These are phyloP conservation scores for Thunnus albacares DNA, from an alignment of 2,797 vertebrate genomes.

Conservation along the genomic window DNA sequence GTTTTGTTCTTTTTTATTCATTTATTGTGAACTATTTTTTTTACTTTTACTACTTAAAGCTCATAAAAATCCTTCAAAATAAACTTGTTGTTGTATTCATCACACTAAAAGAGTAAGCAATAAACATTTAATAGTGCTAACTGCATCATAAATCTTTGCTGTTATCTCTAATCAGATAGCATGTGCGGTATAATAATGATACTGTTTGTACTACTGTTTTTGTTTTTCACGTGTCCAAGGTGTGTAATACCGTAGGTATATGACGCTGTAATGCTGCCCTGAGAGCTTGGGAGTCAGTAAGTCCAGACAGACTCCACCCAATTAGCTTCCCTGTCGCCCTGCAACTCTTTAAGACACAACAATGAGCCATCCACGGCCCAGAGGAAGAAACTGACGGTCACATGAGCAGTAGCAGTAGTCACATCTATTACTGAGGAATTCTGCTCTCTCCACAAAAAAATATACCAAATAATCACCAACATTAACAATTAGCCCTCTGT, in stretches of 20 bases:
- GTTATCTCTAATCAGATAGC: constrained; percentile 8
- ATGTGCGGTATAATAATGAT: constrained; percentile 9
- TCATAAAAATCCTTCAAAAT: constrained; percentile 3
- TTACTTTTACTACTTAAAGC: neutral
- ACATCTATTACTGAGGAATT: constrained; percentile 68
- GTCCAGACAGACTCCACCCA: constrained; percentile 83
- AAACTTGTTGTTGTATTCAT: neutral
- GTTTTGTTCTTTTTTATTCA: too few relatives aligned
- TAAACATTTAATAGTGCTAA: constrained; percentile 10
- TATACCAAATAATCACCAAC: constrained; percentile 53
- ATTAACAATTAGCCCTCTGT: constrained; percentile 76
- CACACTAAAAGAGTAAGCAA: neutral
- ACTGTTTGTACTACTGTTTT: constrained; percentile 45
- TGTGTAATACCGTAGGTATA: constrained; percentile 56
- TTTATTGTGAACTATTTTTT: neutral
- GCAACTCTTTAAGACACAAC: constrained; percentile 74
- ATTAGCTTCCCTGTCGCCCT: constrained; percentile 74
- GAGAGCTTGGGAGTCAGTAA: constrained; percentile 59
- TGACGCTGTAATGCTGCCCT: constrained; percentile 34
- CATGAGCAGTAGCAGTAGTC: constrained; percentile 65
- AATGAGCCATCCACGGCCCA: constrained; percentile 67
- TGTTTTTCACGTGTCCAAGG: constrained; percentile 49
- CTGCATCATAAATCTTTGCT: neutral
- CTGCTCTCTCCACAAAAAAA: constrained; percentile 42
- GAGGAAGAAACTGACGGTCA: constrained; percentile 67